Conservation (phyloP, 2,888 invertebrate species). For the Lampropteryx suffumata region DNA sequence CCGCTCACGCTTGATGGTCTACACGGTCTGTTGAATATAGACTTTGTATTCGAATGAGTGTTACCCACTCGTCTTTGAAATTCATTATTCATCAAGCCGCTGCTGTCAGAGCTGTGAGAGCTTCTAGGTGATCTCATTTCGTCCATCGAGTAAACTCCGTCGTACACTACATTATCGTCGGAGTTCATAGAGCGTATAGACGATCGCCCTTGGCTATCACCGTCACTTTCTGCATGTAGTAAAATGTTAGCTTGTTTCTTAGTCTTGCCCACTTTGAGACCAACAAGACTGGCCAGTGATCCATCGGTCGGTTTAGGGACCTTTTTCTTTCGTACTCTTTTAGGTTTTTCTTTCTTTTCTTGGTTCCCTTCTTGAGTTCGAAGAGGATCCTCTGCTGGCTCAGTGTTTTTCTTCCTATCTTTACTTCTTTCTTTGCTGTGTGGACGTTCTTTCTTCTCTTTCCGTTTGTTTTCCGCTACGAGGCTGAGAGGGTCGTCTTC, state of each 20-base stretch:
- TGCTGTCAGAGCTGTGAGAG: slow-evolving; percentile 25
- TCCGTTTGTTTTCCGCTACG: slow-evolving; percentile 47
- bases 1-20: slow-evolving; percentile 17
- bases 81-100: slow-evolving; percentile 16
- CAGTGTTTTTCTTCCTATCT: slow-evolving; percentile 30
- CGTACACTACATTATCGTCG: slow-evolving; percentile 54
- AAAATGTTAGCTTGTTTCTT: slow-evolving; percentile 22
- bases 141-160: slow-evolving; percentile 65
- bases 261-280: slow-evolving; percentile 55
- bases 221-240: slow-evolving; percentile 48
- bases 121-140: slow-evolving; percentile 56
- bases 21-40: slow-evolving; percentile 1
- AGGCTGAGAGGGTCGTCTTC: slow-evolving; percentile 65
- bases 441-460: slow-evolving; percentile 59
- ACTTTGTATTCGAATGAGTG: neutral
- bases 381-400: slow-evolving; percentile 20
- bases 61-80: slow-evolving; percentile 11
- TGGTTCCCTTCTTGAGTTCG: slow-evolving; percentile 18
- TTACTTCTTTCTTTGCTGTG: slow-evolving; percentile 64
- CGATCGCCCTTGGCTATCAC: slow-evolving; percentile 53
- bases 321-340: slow-evolving; percentile 43
- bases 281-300: slow-evolving; percentile 56
- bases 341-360: slow-evolving; percentile 34
- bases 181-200: slow-evolving; percentile 49
- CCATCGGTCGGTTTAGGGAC: slow-evolving; percentile 29